Base-by-base conservation (phyloP, 2,888 invertebrate species). In the Sarcophaga variegata region DNA sequence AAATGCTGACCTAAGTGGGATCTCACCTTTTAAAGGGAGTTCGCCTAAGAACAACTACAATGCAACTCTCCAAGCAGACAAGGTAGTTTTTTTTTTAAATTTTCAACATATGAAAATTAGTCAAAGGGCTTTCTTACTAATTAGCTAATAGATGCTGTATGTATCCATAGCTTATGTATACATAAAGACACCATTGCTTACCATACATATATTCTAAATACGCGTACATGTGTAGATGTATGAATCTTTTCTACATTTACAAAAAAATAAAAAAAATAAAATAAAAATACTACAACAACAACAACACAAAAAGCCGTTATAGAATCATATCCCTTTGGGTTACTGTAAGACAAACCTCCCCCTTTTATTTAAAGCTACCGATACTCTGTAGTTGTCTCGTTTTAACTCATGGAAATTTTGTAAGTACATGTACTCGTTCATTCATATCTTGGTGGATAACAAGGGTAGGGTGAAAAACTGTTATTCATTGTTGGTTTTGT, bases 331-430 rank as follows among this genome's bases (percentile, higher is more conserved):
- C 81, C 81, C 81, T 81, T 37, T 83, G 47, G 27, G 59, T 76
- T 72, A 72, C 27, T 60, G 25, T 49, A 81, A 79, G 70, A 81
- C 76, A 79, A 84, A 67, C 83, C 83, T 59, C 87, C 79, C 81
- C 79, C 76, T 84, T 74, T 54, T 49, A 62, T 3, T 47, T 62
- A 12, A 74, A 77, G 20, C 22, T 47, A 59, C 10, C 3, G 12
- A 22, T 0, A 54, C n/a, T 59, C 69, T 81, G 75, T n/a, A 64
- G 81, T 84, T 79, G 79, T 87, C 87, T 84, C 84, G 62, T 82
- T 87, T 79, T 27, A 47, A 63, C 59, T 5, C 20, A 74, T 22
- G 59, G 37, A 66, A 20, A 45, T 12, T 22, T 17, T 66, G 1
- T 27, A 14, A 25, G 27, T 59, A 45, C 6, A 25, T 37, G 37